A percentile compares a stretch with the other conserved stretches of the same genome.
phyloP scores from a whole-genome alignment of 2,113 vertebrate genomes.

The Machaerirhynchus nigripectus region DNA sequence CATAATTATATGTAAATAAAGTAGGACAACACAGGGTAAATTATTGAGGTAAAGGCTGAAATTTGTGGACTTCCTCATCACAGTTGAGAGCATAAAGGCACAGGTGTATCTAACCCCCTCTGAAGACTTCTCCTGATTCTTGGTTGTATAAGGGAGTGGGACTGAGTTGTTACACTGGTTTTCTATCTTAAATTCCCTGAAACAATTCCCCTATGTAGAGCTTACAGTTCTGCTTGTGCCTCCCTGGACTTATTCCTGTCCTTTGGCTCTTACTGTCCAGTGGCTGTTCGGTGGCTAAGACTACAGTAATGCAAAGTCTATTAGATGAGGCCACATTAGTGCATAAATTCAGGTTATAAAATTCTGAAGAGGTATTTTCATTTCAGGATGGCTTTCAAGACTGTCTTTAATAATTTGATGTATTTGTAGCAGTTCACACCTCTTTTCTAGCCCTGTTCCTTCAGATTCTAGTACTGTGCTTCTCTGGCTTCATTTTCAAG shows the following conservation, averaged over 20 bases:
- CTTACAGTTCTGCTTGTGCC: neutral
- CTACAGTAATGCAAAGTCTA: neutral
- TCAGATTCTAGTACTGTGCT: neutral
- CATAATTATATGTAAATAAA: neutral
- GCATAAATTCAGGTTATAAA: neutral
- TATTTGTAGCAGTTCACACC: neutral
- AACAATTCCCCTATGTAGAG: neutral
- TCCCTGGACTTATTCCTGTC: neutral
- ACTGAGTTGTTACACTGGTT: neutral
- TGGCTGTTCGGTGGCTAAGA: neutral
- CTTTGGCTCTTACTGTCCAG: neutral
- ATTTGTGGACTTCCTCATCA: neutral
- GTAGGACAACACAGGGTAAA: neutral
- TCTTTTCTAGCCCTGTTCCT: neutral
- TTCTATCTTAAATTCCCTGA: neutral
- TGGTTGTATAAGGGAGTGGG: neutral
- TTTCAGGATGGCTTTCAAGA: neutral
- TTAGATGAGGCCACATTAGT: neutral
- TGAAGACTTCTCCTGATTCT: neutral
- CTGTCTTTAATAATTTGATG: neutral
- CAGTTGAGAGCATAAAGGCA: neutral
- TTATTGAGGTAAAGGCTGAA: neutral
- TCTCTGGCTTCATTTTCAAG: neutral
- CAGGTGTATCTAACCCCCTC: neutral
- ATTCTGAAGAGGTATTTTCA: neutral